Evolutionary conservation across 2,888 invertebrate genomes (phyloP), one percentile per base, ranked within the genome.

Genomic region (Rhamnusium bicolor): DNA sequence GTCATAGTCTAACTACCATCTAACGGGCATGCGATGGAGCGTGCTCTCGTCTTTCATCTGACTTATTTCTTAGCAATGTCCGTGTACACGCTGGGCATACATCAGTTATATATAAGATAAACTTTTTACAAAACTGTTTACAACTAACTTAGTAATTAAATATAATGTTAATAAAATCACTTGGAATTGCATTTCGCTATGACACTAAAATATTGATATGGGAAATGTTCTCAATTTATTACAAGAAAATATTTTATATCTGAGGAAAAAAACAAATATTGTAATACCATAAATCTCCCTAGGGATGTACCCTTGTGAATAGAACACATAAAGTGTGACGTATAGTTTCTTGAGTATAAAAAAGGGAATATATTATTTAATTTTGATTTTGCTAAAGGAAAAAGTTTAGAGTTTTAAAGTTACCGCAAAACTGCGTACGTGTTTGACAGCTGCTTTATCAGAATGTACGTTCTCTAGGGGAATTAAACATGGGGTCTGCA

Each of bases 371-470:
- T 24, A 66, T 66, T 67, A 74, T 51, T 61, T 68, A 73, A 75
- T 75, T 75, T 72, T 60, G 58, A 73, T 56, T 54, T 53, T 54
- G 49, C 46, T 19, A 71, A 61, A 71, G 73, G 70, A 69, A 62
- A 60, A 74, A 76, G 75, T 76, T 71, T 56, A 68, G 16, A 67
- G 61, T 58, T 70, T 70, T 62, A 70, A 70, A 70, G 70, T 78
- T 78, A 56, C 69, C 51, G 78, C 77, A 78, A 81, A 80, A 81
- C 80, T 82, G 83, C 81, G 83, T 84, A 82, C 83, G 82, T 82
- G 83, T 84, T 84, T 84, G 84, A 85, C 84, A 82, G 84, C 82
- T 81, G 83, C 82, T 84, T 83, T 85, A 84, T 84, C 83, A 83
- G 83, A 84, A 84, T 83, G 81, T 83, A 82, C 82, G 82, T 81